phyloP scores from a whole-genome alignment of 2,113 vertebrate species.

The Laticauda laticaudata region DNA sequence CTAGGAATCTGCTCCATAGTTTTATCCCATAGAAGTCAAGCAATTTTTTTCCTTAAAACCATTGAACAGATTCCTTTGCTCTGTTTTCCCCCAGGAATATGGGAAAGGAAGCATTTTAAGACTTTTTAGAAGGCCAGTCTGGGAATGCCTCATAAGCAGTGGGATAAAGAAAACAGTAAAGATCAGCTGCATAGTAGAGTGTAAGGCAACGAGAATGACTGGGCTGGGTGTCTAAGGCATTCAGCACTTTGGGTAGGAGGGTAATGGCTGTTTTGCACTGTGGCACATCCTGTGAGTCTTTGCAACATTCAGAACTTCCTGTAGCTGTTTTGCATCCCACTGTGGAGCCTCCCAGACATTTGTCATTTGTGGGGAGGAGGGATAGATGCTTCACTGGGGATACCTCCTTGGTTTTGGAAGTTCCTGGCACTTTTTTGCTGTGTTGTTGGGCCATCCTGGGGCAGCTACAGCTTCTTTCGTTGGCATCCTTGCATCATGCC shows the following conservation, averaged over 20 bases:
- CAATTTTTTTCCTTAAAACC: background rate
- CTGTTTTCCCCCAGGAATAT: background rate
- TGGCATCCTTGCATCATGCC: background rate
- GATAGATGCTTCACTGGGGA: background rate
- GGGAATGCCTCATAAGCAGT: background rate
- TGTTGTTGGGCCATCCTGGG: background rate
- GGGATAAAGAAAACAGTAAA: background rate
- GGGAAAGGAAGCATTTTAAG: background rate
- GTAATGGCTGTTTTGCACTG: background rate
- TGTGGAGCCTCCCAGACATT: background rate
- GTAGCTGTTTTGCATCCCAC: background rate
- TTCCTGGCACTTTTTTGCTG: background rate
- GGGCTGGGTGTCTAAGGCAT: background rate
- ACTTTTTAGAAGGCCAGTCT: background rate
- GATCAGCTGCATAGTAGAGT: background rate
- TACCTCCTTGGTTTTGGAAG: background rate
- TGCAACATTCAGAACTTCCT: background rate
- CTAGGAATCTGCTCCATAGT: background rate
- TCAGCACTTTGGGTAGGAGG: background rate
- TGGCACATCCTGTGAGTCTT: background rate
- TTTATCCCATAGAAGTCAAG: background rate
- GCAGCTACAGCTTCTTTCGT: background rate
- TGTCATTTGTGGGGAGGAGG: background rate
- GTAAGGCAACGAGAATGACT: background rate
- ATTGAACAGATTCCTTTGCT: background rate